Percentiles rank a stretch among this genome's conserved stretches.
phyloP scores from a whole-genome alignment of 2,888 invertebrate species.

The Standfussiana lucernea region DNA sequence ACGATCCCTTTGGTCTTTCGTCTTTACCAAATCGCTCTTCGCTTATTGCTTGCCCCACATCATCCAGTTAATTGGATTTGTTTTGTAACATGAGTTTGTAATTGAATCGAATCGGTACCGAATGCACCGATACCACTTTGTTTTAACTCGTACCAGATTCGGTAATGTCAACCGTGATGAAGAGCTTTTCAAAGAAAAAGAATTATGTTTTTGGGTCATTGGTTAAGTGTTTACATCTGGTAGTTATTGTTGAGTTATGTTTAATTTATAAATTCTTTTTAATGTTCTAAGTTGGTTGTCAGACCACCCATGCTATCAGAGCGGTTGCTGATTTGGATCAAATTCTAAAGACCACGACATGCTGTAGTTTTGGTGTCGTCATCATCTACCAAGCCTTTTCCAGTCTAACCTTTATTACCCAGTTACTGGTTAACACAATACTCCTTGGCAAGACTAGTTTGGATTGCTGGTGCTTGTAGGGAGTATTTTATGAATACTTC shows the following conservation, averaged over 20 bases:
- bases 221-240: conserved; percentile 35
- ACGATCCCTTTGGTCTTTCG: too few species aligned
- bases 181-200: conserved; percentile 49
- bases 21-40: conserved; percentile 46
- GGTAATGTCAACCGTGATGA: conserved; percentile 67
- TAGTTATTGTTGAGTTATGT: conserved; percentile 9
- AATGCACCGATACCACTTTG: conserved; percentile 71
- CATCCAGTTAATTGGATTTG: conserved; percentile 76
- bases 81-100: conserved; percentile 84
- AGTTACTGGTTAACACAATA: neutral
- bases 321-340: neutral
- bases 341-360: neutral
- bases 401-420: neutral
- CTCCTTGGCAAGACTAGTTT: neutral
- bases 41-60: conserved; percentile 62
- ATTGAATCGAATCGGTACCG: conserved; percentile 83
- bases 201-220: conserved; percentile 20
- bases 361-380: neutral
- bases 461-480: neutral
- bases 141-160: conserved; percentile 75
- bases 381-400: neutral
- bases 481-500: neutral
- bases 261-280: conserved; percentile 12
- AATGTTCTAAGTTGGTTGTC: neutral
- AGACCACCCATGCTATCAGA: conserved; percentile 28